A percentile compares a stretch with the other conserved stretches of the same genome.
Conservation (phyloP, 2,888 invertebrate species). For the Bibio marci region DNA sequence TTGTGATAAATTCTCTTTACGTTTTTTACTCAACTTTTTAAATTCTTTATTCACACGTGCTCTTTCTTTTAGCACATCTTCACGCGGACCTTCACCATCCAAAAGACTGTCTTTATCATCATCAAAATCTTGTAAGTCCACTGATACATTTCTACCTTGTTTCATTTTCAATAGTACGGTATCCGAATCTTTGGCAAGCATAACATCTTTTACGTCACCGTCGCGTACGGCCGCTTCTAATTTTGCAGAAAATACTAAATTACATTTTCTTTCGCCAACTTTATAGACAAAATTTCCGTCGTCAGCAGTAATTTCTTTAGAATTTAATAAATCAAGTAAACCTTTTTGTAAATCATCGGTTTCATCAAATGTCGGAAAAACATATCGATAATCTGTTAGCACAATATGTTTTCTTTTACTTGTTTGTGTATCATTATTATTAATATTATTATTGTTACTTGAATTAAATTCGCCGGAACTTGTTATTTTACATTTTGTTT, state of each 20-base stretch:
- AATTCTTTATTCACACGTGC: slow-evolving; percentile 38
- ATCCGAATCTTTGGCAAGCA: slow-evolving; percentile 59
- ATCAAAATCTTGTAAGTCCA: slow-evolving; percentile 44
- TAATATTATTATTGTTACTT: too few relatives aligned
- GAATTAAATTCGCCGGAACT: slow-evolving; percentile 38
- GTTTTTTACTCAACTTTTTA: slow-evolving; percentile 35
- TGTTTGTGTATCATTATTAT: too few relatives aligned
- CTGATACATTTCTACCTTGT: slow-evolving; percentile 56
- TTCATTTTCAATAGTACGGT: slow-evolving; percentile 54
- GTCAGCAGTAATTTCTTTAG: slow-evolving; percentile 38
- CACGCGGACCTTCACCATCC: slow-evolving; percentile 54
- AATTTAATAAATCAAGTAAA: slow-evolving; percentile 41
- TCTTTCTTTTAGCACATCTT: slow-evolving; percentile 42
- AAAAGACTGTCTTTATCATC: slow-evolving; percentile 35
- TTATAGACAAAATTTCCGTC: slow-evolving; percentile 51
- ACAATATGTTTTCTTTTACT: slow-evolving; percentile 47
- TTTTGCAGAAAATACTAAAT: slow-evolving; percentile 53
- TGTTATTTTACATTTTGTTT: slow-evolving; percentile 45
- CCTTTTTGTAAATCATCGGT: slow-evolving; percentile 46
- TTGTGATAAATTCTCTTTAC: slow-evolving; percentile 43
- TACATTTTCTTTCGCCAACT: slow-evolving; percentile 54
- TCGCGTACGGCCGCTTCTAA: slow-evolving; percentile 60
- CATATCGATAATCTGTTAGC: slow-evolving; percentile 53
- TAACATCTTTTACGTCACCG: slow-evolving; percentile 58
- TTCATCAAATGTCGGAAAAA: slow-evolving; percentile 53